Percentiles rank a stretch among this genome's conserved stretches.
Conservation (phyloP, 2,797 vertebrate genomes). For the Vultur gryphus region DNA sequence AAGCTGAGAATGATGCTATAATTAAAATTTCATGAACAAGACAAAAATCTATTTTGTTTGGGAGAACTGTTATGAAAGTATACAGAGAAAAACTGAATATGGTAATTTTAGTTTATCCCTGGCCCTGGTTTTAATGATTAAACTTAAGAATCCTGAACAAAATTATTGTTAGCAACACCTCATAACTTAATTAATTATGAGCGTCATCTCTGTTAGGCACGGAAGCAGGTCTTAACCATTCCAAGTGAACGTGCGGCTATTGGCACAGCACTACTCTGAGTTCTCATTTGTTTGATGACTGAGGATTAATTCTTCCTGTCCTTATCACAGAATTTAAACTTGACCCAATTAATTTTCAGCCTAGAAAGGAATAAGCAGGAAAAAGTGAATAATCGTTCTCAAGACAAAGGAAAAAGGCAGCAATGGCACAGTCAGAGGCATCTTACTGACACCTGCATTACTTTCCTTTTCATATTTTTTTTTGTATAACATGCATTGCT, state of each 20-base stretch:
- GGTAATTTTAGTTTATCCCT: constrained; percentile 7
- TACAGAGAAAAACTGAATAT: constrained; percentile 3
- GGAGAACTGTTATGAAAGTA: constrained; percentile 21
- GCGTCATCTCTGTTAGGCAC: not conserved
- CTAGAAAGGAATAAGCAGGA: constrained; percentile 31
- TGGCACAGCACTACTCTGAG: not conserved
- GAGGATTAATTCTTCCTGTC: constrained; percentile 7
- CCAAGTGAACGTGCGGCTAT: not conserved
- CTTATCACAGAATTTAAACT: constrained; percentile 40
- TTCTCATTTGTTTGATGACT: constrained; percentile 13
- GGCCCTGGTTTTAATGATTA: constrained; percentile 2
- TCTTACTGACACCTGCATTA: not conserved
- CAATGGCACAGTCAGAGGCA: not conserved
- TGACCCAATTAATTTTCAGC: constrained; percentile 33
- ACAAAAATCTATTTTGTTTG: constrained; percentile 54
- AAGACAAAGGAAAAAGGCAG: not conserved
- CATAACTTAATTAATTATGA: constrained; percentile 33
- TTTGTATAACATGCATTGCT: constrained; percentile 33
- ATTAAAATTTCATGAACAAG: constrained; percentile 60
- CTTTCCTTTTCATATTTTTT: not conserved
- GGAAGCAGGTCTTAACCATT: not conserved
- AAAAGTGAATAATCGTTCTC: not conserved
- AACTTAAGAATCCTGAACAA: constrained; percentile 10
- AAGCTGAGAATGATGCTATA: constrained; percentile 54
- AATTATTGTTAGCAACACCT: constrained; percentile 38